phyloP scores from a whole-genome alignment of 1,140 invertebrate species.

The Drosophila kohkoa region DNA sequence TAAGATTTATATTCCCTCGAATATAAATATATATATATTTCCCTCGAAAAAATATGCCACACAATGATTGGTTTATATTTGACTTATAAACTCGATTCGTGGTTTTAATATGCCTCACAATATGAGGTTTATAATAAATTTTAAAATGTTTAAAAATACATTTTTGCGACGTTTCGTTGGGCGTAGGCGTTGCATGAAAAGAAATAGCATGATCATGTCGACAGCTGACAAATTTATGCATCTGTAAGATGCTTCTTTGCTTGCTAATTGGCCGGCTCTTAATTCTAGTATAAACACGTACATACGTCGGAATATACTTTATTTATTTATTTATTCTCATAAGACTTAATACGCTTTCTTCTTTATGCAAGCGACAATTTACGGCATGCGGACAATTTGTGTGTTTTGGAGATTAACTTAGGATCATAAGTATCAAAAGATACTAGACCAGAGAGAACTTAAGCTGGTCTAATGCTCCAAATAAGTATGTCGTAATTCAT shows the following conservation, averaged over 20 bases:
- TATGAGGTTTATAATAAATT: conserved; percentile 8
- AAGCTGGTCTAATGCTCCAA: conserved; percentile 57
- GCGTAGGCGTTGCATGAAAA: conserved; percentile 32
- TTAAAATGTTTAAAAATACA: conserved; percentile 24
- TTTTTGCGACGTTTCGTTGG: conserved; percentile 10
- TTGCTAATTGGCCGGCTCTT: conserved; percentile 58
- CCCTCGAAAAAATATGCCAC: neutral
- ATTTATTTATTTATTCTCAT: conserved; percentile 41
- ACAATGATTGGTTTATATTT: neutral
- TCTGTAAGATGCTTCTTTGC: conserved; percentile 34
- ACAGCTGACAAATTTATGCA: conserved; percentile 74
- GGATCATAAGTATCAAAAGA: conserved; percentile 42
- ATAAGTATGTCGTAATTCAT: conserved; percentile 43
- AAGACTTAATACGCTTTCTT: conserved; percentile 26
- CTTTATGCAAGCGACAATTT: conserved; percentile 26
- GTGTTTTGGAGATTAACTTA: conserved; percentile 57
- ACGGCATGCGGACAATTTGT: conserved; percentile 21
- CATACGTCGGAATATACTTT: conserved; percentile 15
- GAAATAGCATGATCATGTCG: conserved; percentile 46
- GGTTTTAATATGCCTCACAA: conserved; percentile 6
- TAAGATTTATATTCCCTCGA: too few relatives aligned
- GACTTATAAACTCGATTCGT: conserved; percentile 27
- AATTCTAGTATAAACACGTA: conserved; percentile 38
- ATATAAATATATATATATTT: too few relatives aligned
- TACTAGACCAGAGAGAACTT: conserved; percentile 34